Evolutionary conservation across 2,113 vertebrate genomes (phyloP), one percentile per base, ranked within the genome.

Genomic region (Hystrix brachyura): DNA sequence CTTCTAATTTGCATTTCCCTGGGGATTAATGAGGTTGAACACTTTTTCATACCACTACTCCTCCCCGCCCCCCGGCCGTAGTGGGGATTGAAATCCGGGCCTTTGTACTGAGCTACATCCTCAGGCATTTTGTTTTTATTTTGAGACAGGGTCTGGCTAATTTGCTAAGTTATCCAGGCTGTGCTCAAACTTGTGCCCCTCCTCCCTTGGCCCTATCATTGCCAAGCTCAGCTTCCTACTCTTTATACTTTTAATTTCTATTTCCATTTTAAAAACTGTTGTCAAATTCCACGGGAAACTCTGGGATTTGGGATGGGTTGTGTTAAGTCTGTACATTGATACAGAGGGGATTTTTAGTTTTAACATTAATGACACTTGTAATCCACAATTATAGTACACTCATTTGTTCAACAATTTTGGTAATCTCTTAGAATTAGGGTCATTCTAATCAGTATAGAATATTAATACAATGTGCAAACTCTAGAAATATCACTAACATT

Each of bases 161-260:
- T 67, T 34, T 34, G 32, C 5, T 34, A 34, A 67, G 32, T 67
- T 17, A 6, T 67, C 29, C 65, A 34, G 65, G 34, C 13, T 17
- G 14, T 29, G 4, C 32, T 67, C 32, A 67, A 67, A 67, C 29
- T 67, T 67, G 65, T 67, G 34, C 65, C 32, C 11, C 11, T 17
- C 65, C 32, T 17, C 5, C 32, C 65, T 67, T 32, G 32, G 32
- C 29, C 32, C 14, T 14, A 67, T 14, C 5, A 34, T 5, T 32
- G 29, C 65, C 65, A 34, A 2, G 13, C 32, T 1, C 65, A 34
- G 32, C 3, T 62, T 91, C 32, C 25, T 86, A 86, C 18, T 43
- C 17, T 94, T 84, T 71, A 51, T 90, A 18, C 12, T 46, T 95
- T 80, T 14, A 67, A 95, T 71, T 86, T 86, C 53, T 23, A 32